Evolutionary conservation across 1,140 invertebrate species (phyloP).

Genomic region (Cryptotermes secundus): DNA sequence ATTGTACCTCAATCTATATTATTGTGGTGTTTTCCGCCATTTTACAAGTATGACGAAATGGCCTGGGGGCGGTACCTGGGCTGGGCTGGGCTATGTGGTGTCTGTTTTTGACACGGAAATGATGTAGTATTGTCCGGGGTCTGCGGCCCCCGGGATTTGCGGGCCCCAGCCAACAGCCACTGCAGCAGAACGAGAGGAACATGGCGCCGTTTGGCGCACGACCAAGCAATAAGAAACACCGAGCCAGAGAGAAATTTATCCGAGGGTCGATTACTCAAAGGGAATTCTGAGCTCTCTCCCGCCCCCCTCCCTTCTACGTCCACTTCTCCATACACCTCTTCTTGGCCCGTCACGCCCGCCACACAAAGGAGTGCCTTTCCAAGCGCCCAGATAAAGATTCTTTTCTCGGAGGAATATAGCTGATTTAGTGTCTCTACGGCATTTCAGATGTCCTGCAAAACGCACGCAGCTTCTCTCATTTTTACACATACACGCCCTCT

Average conservation of each 20-base stretch:
- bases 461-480: not conserved
- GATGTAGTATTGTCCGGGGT: not conserved
- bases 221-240: not conserved
- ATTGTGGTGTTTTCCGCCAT: too few species aligned
- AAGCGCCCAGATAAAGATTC: not conserved
- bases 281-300: not conserved
- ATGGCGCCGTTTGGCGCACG: not conserved
- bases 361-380: not conserved
- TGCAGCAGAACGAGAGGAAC: not conserved
- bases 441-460: not conserved
- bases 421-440: not conserved
- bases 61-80: too few species aligned
- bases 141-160: not conserved
- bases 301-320: not conserved
- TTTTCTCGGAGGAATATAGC: not conserved
- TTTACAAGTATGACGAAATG: not conserved
- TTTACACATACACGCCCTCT: not conserved
- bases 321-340: not conserved
- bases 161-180: not conserved
- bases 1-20: too few species aligned
- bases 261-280: constrained; percentile 14
- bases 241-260: not conserved
- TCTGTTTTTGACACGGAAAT: not conserved
- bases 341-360: not conserved
- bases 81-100: constrained; percentile 23